These are phyloP conservation scores for Ispidina picta DNA, from an alignment of 2,797 vertebrate species.

Conservation along the genomic window DNA sequence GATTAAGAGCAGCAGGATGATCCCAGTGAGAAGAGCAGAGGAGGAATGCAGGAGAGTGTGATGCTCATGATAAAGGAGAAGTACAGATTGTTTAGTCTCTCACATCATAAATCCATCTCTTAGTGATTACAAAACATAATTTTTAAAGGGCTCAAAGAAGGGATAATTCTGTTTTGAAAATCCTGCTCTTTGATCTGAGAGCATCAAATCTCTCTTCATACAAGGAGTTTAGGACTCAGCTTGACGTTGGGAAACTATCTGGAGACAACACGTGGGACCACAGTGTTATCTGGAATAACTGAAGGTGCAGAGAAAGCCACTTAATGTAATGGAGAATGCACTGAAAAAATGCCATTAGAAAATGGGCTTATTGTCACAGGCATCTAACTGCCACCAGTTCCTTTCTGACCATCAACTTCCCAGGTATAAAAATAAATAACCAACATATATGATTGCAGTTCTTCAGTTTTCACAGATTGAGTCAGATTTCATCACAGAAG, in stretches of 20 bases:
- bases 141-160: background rate
- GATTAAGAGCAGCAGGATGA: background rate
- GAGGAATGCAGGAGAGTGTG: background rate
- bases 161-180: background rate
- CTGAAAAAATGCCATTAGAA: background rate
- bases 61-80: background rate
- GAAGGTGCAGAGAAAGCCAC: background rate
- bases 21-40: background rate
- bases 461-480: background rate
- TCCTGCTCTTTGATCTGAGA: background rate
- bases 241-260: background rate
- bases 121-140: background rate
- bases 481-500: background rate
- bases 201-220: background rate
- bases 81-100: background rate
- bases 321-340: rapidly evolving
- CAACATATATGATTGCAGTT: background rate
- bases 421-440: background rate
- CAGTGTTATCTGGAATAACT: background rate
- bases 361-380: background rate
- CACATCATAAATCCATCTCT: background rate
- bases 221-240: background rate
- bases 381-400: background rate
- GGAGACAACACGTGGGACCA: background rate
- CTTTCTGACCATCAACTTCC: background rate